Percentiles rank a stretch among this genome's conserved stretches.
These are phyloP conservation scores for Eupeodes latifasciatus DNA, from an alignment of 2,888 invertebrate species.

Conservation along the genomic window DNA sequence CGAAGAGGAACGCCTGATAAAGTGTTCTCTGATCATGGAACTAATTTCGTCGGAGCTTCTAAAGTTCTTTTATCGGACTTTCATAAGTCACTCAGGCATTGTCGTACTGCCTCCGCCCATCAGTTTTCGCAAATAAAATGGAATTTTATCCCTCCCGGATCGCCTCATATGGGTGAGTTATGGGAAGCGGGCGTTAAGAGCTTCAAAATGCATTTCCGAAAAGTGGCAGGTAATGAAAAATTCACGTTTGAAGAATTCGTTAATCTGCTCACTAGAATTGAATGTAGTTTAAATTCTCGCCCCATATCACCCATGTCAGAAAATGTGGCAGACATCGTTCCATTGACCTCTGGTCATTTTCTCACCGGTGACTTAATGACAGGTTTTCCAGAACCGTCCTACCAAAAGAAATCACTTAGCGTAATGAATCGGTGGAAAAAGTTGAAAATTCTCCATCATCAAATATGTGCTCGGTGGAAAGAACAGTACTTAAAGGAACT, in stretches of 20 bases:
- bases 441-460: neutral
- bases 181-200: no score
- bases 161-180: no score
- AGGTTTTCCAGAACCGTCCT: neutral
- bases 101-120: neutral
- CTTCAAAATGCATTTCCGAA: no score
- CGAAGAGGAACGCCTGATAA: conserved; percentile 5
- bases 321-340: neutral
- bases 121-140: neutral
- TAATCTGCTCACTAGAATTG: no score
- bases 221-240: no score
- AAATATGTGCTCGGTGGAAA: no score
- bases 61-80: neutral
- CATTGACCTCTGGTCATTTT: neutral
- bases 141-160: no score
- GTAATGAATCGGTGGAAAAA: conserved; percentile 26
- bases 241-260: no score
- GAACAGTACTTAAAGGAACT: no score
- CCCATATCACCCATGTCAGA: no score
- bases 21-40: conserved; percentile 2
- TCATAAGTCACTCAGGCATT: neutral
- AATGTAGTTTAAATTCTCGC: no score
- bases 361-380: neutral
- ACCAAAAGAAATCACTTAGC: neutral
- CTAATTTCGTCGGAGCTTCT: neutral